A percentile compares a stretch with the other conserved stretches of the same genome.
phyloP scores from a whole-genome alignment of 2,888 invertebrate genomes.

The Hirtodrosophila confusa region DNA sequence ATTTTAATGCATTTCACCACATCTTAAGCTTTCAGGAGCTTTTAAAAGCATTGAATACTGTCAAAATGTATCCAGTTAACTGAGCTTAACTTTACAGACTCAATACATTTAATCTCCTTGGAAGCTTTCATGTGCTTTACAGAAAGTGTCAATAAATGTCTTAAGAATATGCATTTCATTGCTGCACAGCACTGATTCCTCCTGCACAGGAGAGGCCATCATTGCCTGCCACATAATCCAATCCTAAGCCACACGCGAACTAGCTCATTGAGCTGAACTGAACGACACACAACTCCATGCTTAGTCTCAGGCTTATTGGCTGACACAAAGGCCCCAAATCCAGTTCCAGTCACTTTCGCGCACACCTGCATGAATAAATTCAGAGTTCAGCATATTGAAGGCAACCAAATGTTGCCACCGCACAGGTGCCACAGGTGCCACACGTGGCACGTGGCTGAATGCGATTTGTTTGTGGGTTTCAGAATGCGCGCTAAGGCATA shows the following conservation, averaged over 20 bases:
- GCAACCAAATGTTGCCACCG: constrained; percentile 27
- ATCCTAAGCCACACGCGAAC: constrained; percentile 29
- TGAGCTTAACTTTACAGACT: no score
- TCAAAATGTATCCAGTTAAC: no score
- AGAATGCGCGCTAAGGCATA: constrained; percentile 57
- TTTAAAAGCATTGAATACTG: no score
- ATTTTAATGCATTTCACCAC: no score
- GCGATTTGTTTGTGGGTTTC: constrained; percentile 40
- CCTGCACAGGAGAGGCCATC: no score
- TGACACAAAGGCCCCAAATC: constrained; percentile 40
- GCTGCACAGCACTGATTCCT: no score
- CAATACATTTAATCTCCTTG: no score
- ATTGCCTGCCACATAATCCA: background rate
- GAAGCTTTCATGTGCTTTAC: no score
- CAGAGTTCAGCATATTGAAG: constrained; percentile 42
- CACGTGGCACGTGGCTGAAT: constrained; percentile 40
- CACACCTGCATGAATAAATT: constrained; percentile 34
- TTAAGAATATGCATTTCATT: no score
- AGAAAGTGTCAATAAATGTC: no score
- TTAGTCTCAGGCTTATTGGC: constrained; percentile 49
- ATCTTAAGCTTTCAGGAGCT: no score
- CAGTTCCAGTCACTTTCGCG: constrained; percentile 22
- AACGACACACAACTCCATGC: constrained; percentile 15
- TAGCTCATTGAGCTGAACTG: constrained; percentile 40
- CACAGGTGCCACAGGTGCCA: constrained; percentile 44